phyloP scores from a whole-genome alignment of 2,113 vertebrate species.

The Amblyornis subalaris region DNA sequence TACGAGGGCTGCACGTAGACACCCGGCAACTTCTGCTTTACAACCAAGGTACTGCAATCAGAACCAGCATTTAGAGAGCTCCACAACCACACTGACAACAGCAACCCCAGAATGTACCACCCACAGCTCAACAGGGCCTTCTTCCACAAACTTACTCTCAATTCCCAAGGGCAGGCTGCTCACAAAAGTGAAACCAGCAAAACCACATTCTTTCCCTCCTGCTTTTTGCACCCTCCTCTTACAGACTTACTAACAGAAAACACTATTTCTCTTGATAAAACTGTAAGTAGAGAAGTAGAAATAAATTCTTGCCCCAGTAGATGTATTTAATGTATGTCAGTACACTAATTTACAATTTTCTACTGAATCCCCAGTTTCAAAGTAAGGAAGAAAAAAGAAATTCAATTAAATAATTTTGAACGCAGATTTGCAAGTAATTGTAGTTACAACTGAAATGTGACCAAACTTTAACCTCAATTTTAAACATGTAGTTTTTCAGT shows the following conservation, averaged over 20 bases:
- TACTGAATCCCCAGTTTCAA: background rate
- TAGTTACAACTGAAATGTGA: background rate
- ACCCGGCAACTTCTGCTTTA: constrained; percentile 95
- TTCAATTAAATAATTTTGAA: background rate
- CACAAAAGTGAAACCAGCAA: background rate
- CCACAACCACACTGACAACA: background rate
- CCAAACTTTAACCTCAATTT: background rate
- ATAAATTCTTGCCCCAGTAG: background rate
- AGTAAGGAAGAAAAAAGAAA: background rate
- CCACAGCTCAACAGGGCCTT: background rate
- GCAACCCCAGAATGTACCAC: background rate
- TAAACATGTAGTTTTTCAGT: background rate
- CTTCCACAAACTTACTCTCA: background rate
- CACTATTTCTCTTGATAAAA: background rate
- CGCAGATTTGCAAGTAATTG: background rate
- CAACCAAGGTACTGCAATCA: constrained; percentile 87
- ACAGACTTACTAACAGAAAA: background rate
- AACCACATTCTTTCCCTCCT: background rate
- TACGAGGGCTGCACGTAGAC: constrained; percentile 98
- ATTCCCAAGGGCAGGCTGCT: background rate
- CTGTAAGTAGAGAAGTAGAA: background rate
- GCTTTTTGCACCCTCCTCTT: background rate
- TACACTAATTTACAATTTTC: background rate
- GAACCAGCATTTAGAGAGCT: constrained; percentile 18
- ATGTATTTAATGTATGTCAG: background rate